phyloP scores from a whole-genome alignment of 2,113 vertebrate genomes.

The Cacatua alba region DNA sequence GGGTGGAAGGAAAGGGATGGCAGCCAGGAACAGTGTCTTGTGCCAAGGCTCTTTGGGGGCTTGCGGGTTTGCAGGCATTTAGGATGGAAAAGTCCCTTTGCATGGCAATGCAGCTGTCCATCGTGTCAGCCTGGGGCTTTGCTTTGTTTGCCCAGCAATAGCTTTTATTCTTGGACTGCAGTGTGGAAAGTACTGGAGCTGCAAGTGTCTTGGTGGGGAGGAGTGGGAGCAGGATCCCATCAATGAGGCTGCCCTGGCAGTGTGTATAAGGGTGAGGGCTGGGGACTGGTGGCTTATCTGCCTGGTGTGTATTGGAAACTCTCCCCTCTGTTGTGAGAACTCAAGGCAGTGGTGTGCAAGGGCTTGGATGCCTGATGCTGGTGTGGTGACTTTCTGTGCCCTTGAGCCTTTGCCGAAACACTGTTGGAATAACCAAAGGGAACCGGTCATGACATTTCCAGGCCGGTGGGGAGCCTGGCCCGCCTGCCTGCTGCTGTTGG shows the following conservation, averaged over 20 bases:
- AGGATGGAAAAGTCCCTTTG: neutral
- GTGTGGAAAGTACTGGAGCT: neutral
- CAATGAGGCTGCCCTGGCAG: neutral
- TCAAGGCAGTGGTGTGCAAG: neutral
- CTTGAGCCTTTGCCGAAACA: neutral
- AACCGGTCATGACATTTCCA: neutral
- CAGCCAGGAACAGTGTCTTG: fast-evolving
- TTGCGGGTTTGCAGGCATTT: neutral
- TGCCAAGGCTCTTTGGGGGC: neutral
- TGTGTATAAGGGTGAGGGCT: neutral
- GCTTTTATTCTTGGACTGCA: neutral
- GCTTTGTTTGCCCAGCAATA: neutral
- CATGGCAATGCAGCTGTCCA: neutral
- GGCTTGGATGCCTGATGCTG: neutral
- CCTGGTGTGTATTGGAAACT: neutral
- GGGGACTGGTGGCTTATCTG: neutral
- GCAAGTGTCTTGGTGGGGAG: neutral
- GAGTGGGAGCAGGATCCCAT: neutral
- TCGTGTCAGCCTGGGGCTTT: neutral
- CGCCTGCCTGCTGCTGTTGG: neutral
- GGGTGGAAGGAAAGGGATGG: neutral
- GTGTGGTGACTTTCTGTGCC: neutral
- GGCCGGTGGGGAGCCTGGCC: neutral
- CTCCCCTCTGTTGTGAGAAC: neutral
- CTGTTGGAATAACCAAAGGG: neutral